Base-by-base conservation (phyloP, 2,113 vertebrate genomes). In the Calyptomena viridis region DNA sequence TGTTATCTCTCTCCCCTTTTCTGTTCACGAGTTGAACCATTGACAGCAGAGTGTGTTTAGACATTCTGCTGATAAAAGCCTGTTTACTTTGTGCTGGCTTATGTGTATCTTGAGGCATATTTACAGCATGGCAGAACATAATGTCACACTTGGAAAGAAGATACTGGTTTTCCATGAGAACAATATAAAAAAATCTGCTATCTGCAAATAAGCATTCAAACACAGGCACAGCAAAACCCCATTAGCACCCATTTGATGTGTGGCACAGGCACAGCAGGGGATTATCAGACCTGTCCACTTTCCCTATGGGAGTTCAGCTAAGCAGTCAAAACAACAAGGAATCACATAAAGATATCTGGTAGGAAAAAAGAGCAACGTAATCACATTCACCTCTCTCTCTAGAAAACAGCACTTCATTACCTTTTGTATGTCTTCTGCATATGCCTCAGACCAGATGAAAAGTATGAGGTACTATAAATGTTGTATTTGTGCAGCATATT, bases 11-110 rank as follows among this genome's bases (percentile, higher is more conserved):
- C 44, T 76, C 62, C 60, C 37, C 18, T 77, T 39, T 66, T 84
- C 72, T 93, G 83, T 92, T 95, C 92, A 46, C 55, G 55, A 22
- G 46, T 13, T 49, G 80, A 89, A n/a, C 50, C 16, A 9, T 28
- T 59, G 63, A 55, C 28, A 81, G 85, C 59, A 46, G 63, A 79
- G 59, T 2, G 1, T 53, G 72, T 90, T 93, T 83, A 87, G 83
- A 86, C 92, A 92, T 53, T 90, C 83, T 84, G 75, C 92, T 69
- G 62, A 92, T 96, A 96, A 92, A 90, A 90, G 55, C 50, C 55
- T 67, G 79, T 94, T 96, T 92, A 47, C 55, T 88, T 92, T 88
- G n/a, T 62, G 63, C 75, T 74, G 67, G 31, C 49, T 50, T 84
- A 33, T 84, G 30, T 7, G 22, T 85, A 39, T 66, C 63, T 90